phyloP scores from a whole-genome alignment of 2,888 invertebrate genomes.

The Synergus japonicus region DNA sequence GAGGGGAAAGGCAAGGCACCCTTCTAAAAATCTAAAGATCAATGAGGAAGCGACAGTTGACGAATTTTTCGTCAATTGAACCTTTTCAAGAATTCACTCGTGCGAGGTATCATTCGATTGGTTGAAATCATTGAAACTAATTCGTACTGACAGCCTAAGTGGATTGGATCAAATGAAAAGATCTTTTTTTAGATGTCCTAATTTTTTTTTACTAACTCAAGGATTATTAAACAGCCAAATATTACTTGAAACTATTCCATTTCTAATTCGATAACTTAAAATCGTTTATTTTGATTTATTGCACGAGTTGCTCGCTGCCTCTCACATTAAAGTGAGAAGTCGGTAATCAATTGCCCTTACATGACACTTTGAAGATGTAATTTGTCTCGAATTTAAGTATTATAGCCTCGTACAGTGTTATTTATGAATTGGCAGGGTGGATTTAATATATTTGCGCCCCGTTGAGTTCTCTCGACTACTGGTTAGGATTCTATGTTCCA shows the following conservation, averaged over 20 bases:
- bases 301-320: not conserved
- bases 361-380: constrained; percentile 48
- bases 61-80: constrained; percentile 30
- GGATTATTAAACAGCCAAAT: not conserved
- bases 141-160: not conserved
- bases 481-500: constrained; percentile 46
- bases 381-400: constrained; percentile 44
- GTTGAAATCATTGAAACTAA: constrained; percentile 43
- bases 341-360: constrained; percentile 51
- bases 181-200: not conserved
- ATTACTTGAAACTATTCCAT: not conserved
- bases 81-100: constrained; percentile 47
- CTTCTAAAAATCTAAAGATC: constrained; percentile 6
- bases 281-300: too few relatives aligned
- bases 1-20: constrained; percentile 10
- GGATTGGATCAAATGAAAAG: constrained; percentile 15
- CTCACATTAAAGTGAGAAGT: constrained; percentile 41
- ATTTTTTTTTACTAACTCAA: not conserved
- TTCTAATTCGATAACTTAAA: not conserved
- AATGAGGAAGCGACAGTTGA: constrained; percentile 29
- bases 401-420: constrained; percentile 28
- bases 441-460: constrained; percentile 55
- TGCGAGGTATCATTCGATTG: constrained; percentile 53
- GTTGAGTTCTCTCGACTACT: constrained; percentile 51
- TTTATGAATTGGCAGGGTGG: constrained; percentile 47